These are phyloP conservation scores for Cantharis flavilabris DNA, from an alignment of 2,888 invertebrate species.

Conservation along the genomic window DNA sequence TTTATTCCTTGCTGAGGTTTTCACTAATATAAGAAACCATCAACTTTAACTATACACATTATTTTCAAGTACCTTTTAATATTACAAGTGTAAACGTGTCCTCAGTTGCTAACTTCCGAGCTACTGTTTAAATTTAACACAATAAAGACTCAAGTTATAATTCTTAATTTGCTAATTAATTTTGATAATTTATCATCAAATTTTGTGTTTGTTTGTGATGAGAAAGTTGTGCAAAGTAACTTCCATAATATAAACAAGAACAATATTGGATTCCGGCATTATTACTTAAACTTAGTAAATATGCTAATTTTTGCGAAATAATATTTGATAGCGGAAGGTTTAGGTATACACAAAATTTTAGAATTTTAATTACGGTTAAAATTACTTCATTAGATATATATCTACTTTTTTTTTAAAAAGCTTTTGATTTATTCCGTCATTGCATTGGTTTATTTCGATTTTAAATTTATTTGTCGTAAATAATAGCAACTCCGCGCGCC, in stretches of 20 bases:
- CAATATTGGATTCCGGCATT: background rate
- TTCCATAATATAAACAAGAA: background rate
- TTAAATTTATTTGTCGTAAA: background rate
- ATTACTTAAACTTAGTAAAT: background rate
- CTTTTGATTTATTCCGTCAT: background rate
- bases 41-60: background rate
- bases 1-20: constrained; percentile 27
- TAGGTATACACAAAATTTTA: background rate
- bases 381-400: background rate
- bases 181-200: background rate
- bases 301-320: background rate
- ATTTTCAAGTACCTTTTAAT: background rate
- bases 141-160: background rate
- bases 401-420: background rate
- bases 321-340: background rate
- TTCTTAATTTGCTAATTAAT: background rate
- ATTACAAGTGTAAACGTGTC: background rate
- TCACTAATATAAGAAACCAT: constrained; percentile 20
- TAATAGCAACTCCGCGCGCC: background rate
- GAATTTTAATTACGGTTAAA: background rate
- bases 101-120: background rate
- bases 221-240: background rate
- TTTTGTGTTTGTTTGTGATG: background rate
- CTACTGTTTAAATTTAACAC: background rate
- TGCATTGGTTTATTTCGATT: background rate